A percentile compares a stretch with the other conserved stretches of the same genome.
Evolutionary conservation across 92 coral and sea anemone species (phyloP).

Genomic region (Palythoa heliodiscus): DNA sequence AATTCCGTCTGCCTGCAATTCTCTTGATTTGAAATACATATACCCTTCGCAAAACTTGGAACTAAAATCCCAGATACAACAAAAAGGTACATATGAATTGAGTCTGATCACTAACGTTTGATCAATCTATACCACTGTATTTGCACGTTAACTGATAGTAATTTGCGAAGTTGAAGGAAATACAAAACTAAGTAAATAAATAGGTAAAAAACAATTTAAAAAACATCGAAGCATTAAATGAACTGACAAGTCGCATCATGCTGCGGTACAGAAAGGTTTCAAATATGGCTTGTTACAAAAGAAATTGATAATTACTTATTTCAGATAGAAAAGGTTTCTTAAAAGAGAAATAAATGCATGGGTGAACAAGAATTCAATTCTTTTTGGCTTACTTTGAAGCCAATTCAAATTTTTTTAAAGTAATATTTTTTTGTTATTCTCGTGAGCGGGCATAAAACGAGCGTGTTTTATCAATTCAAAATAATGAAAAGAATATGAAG

Average conservation of each 20-base stretch:
- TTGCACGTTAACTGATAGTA: neutral
- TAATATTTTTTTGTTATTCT: neutral
- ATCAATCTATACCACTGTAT: neutral
- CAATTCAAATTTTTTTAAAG: neutral
- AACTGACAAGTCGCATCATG: neutral
- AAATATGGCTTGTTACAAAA: conserved; percentile 45
- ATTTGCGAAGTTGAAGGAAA: neutral
- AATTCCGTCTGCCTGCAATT: neutral
- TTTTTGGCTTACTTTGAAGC: too few species aligned
- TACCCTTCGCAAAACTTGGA: neutral
- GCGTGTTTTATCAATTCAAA: conserved; percentile 30
- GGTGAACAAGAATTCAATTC: neutral
- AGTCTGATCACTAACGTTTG: neutral
- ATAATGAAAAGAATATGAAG: conserved; percentile 26
- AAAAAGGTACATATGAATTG: neutral
- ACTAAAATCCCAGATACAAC: neutral
- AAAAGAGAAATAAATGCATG: neutral
- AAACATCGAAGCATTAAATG: conserved; percentile 2
- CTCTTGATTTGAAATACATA: neutral
- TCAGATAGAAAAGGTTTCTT: conserved; percentile 9
- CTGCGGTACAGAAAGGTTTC: conserved; percentile 35
- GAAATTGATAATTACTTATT: conserved; percentile 31
- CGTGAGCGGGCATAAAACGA: conserved; percentile 12
- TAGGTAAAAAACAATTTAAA: neutral
- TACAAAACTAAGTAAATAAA: neutral